Evolutionary conservation across 2,888 invertebrate species (phyloP).

Genomic region (Platynereis dumerilii): DNA sequence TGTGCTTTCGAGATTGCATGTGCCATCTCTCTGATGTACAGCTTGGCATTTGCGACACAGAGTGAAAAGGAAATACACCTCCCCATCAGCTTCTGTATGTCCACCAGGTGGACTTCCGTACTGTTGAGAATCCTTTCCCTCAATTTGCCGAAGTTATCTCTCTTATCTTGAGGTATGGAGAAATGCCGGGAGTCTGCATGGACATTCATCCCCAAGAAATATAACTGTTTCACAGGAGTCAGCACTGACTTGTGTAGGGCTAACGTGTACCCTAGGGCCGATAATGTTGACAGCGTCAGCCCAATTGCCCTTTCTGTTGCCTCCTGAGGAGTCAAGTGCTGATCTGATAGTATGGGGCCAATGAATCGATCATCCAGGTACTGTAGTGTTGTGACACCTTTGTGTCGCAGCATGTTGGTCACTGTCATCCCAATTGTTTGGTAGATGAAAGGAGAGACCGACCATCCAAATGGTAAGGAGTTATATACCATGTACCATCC

Average conservation of each 20-base stretch:
- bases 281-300: too few relatives aligned
- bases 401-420: background rate
- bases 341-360: too few relatives aligned
- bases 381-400: background rate
- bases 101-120: background rate
- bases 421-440: background rate
- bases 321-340: background rate
- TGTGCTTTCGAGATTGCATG: background rate
- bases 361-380: background rate
- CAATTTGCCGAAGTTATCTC: background rate
- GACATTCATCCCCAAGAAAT: background rate
- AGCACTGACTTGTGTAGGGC: background rate
- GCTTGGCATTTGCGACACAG: background rate
- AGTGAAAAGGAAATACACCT: background rate
- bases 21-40: background rate
- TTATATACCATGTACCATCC: slow-evolving; percentile 1
- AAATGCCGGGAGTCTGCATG: background rate
- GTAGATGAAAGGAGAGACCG: background rate
- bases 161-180: background rate
- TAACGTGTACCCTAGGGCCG: background rate
- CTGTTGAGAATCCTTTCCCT: background rate
- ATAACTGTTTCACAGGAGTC: background rate
- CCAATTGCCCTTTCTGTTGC: too few relatives aligned
- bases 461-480: background rate
- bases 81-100: background rate